Conservation (phyloP, 1,140 invertebrate species). For the Drosophila truncata region DNA sequence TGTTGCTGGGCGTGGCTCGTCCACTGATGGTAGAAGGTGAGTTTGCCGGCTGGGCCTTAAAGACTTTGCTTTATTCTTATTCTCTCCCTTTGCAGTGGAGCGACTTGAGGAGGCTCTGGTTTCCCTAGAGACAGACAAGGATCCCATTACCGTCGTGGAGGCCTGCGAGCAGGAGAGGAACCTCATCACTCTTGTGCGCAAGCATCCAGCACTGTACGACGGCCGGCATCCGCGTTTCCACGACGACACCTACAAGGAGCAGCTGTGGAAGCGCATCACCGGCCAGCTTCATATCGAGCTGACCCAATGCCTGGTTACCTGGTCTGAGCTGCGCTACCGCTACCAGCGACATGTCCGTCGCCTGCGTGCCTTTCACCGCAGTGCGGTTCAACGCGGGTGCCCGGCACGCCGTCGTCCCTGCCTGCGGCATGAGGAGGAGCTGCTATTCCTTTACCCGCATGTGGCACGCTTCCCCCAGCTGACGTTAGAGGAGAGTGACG, state of each 20-base stretch:
- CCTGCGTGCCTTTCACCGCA: conserved; percentile 36
- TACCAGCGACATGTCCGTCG: conserved; percentile 64
- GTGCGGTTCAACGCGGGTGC: neutral
- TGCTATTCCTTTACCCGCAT: conserved; percentile 70
- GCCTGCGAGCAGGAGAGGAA: conserved; percentile 1
- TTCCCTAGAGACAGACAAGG: neutral
- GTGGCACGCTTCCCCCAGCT: conserved; percentile 30
- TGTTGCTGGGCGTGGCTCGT: neutral
- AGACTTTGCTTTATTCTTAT: neutral
- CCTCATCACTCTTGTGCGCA: conserved; percentile 38
- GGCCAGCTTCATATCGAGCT: conserved; percentile 1
- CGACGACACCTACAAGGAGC: conserved; percentile 34
- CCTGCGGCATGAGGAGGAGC: conserved; percentile 62
- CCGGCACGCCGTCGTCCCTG: conserved; percentile 23
- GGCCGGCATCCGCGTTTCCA: conserved; percentile 25
- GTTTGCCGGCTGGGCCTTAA: neutral
- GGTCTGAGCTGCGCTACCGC: conserved; percentile 58
- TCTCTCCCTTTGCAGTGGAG: neutral
- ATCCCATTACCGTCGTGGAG: neutral
- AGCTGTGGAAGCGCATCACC: conserved; percentile 54
- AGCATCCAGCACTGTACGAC: conserved; percentile 40
- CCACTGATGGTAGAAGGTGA: neutral
- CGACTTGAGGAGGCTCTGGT: neutral
- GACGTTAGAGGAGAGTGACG: neutral
- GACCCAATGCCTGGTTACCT: conserved; percentile 46